A percentile compares a stretch with the other conserved stretches of the same genome.
Conservation (phyloP, 2,888 invertebrate genomes). For the Cybosia mesomella region DNA sequence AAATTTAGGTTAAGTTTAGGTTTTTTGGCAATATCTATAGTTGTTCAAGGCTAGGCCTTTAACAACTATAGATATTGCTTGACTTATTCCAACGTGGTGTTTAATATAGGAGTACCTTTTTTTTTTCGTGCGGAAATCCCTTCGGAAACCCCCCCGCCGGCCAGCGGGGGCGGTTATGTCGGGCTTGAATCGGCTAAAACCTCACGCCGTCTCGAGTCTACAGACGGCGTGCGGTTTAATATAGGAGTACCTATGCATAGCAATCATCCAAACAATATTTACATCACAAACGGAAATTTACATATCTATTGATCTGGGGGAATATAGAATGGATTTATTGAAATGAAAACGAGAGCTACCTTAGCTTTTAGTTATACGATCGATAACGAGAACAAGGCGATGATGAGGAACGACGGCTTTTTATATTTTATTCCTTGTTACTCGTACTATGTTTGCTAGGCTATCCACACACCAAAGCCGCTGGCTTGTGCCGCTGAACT, state of each 20-base stretch:
- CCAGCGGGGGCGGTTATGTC: too few species aligned
- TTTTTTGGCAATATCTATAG: too few species aligned
- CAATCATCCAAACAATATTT: neutral
- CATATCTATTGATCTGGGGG: constrained; percentile 15
- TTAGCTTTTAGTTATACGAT: neutral
- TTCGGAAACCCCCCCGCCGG: too few species aligned
- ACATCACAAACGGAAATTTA: constrained; percentile 11
- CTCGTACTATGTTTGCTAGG: too few species aligned
- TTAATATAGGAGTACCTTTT: neutral
- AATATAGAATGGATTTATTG: neutral
- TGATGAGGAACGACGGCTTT: neutral
- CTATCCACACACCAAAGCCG: too few species aligned
- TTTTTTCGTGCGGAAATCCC: too few species aligned
- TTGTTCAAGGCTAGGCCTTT: neutral
- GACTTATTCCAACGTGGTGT: neutral
- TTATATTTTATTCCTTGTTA: too few species aligned
- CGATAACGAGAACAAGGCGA: neutral
- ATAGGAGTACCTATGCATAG: neutral
- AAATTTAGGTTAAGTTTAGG: too few species aligned
- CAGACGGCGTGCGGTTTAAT: neutral
- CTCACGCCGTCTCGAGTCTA: too few species aligned
- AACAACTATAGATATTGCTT: neutral
- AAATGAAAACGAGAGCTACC: neutral
- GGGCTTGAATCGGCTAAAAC: too few species aligned
- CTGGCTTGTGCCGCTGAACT: too few species aligned